Percentiles rank a stretch among this genome's conserved stretches.
These are phyloP conservation scores for Empis livida DNA, from an alignment of 2,888 invertebrate species.

Conservation along the genomic window DNA sequence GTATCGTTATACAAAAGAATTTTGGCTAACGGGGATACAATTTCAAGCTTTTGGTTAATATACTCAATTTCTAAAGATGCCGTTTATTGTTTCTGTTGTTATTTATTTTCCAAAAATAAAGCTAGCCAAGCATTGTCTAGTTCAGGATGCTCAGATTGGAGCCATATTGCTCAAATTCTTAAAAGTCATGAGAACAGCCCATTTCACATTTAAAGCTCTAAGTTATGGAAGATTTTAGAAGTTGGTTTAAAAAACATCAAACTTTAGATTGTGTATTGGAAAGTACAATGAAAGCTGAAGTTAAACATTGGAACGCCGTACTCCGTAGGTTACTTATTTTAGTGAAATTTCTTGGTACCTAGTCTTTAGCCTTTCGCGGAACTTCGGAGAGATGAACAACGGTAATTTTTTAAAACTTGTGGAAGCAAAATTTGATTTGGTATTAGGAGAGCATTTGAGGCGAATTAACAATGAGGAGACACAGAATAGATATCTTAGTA, in stretches of 20 bases:
- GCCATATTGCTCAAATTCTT: constrained; percentile 2
- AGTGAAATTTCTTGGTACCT: constrained; percentile 4
- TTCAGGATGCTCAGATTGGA: constrained; percentile 6
- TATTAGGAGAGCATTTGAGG: constrained; percentile 7
- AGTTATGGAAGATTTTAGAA: constrained; percentile 1
- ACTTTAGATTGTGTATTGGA: background rate
- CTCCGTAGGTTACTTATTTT: background rate
- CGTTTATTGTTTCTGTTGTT: constrained; percentile 6
- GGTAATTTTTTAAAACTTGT: constrained; percentile 6
- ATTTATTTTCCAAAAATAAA: constrained; percentile 2
- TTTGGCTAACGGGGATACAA: constrained; percentile 4
- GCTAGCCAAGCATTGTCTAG: constrained; percentile 4
- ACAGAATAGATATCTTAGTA: constrained; percentile 6
- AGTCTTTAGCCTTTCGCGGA: constrained; percentile 6
- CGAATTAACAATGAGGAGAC: constrained; percentile 7
- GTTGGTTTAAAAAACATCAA: background rate
- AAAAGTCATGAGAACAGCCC: constrained; percentile 4
- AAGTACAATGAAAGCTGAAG: background rate
- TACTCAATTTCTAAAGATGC: constrained; percentile 6
- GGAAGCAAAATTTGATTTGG: constrained; percentile 5
- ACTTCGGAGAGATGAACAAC: constrained; percentile 4
- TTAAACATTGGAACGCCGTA: background rate
- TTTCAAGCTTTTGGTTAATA: constrained; percentile 5
- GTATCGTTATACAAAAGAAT: constrained; percentile 1
- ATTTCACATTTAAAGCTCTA: background rate